Percentiles rank a stretch among this genome's conserved stretches.
Evolutionary conservation across 2,113 vertebrate genomes (phyloP).

Genomic region (Edolisoma coerulescens): DNA sequence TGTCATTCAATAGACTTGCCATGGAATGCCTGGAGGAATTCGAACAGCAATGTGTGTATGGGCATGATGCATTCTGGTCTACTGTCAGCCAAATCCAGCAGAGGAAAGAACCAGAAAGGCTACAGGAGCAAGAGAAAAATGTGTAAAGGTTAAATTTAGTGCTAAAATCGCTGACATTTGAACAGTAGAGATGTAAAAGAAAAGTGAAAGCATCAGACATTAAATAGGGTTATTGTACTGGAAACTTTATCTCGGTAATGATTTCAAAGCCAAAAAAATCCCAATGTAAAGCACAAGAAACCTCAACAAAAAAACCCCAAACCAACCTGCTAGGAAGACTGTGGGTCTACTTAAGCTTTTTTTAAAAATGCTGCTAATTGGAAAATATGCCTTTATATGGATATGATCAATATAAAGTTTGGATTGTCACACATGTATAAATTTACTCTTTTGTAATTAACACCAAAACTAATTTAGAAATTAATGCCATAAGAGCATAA

Average conservation of each 20-base stretch:
- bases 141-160: conserved; percentile 61
- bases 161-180: conserved; percentile 73
- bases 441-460: not conserved
- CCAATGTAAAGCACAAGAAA: not conserved
- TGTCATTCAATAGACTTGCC: not conserved
- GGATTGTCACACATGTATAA: not conserved
- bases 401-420: not conserved
- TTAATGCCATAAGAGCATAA: not conserved
- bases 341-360: not conserved
- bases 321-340: not conserved
- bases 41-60: not conserved
- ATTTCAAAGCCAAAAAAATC: not conserved
- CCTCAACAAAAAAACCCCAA: not conserved
- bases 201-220: conserved; percentile 32
- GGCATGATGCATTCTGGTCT: not conserved
- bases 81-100: not conserved
- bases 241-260: conserved; percentile 45
- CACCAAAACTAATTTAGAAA: not conserved
- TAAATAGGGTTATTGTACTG: conserved; percentile 41
- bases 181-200: conserved; percentile 53
- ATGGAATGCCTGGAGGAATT: conserved; percentile 23
- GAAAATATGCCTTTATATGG: not conserved
- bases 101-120: not conserved
- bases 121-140: conserved; percentile 39
- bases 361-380: not conserved